These are phyloP conservation scores for Luperina testacea DNA, from an alignment of 2,888 invertebrate species.

Conservation along the genomic window DNA sequence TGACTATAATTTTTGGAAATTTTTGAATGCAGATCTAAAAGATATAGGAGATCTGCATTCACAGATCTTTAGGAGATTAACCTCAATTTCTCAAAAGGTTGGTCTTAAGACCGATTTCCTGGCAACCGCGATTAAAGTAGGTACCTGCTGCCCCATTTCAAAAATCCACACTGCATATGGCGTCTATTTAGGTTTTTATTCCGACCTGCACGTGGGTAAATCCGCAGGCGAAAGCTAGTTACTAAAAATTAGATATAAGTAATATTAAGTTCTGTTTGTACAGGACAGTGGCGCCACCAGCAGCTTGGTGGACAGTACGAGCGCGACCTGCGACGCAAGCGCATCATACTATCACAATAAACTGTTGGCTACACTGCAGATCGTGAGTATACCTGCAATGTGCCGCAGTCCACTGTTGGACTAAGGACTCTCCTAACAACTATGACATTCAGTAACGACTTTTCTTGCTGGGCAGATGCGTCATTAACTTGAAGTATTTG, in stretches of 20 bases:
- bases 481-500: neutral
- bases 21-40: too few relatives aligned
- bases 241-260: neutral
- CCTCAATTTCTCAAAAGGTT: too few relatives aligned
- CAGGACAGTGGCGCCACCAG: conserved; percentile 62
- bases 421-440: too few relatives aligned
- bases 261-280: neutral
- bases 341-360: conserved; percentile 78
- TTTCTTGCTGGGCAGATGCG: neutral
- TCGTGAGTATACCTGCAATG: conserved; percentile 73
- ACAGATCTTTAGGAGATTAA: too few relatives aligned
- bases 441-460: neutral
- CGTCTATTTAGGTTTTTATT: too few relatives aligned
- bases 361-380: conserved; percentile 78
- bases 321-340: conserved; percentile 70
- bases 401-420: neutral
- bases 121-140: too few relatives aligned
- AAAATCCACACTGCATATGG: too few relatives aligned
- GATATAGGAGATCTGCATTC: too few relatives aligned
- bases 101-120: too few relatives aligned
- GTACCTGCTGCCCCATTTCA: too few relatives aligned
- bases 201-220: neutral
- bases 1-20: too few relatives aligned
- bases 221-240: neutral
- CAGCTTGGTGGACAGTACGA: conserved; percentile 73